Evolutionary conservation across 2,113 vertebrate species (phyloP).

Genomic region (Kobus ellipsiprymnus): DNA sequence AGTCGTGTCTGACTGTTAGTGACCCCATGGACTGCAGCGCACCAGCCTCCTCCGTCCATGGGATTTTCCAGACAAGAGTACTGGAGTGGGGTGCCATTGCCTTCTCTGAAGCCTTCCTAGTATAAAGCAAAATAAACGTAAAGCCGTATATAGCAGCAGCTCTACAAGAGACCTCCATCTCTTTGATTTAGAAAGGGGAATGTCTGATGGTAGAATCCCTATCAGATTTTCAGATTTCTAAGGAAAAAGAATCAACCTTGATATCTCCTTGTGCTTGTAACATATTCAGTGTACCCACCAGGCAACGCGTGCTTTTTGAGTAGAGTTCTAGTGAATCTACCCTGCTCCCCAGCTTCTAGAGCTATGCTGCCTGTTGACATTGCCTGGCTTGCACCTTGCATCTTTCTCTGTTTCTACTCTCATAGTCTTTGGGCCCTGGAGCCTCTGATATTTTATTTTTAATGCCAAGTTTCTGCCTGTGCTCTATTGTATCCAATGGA

Average conservation of each 20-base stretch:
- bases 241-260: background rate
- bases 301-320: background rate
- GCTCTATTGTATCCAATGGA: background rate
- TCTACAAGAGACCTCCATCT: background rate
- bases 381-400: background rate
- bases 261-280: background rate
- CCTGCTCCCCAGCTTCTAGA: background rate
- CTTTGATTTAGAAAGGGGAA: background rate
- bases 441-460: background rate
- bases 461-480: background rate
- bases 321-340: background rate
- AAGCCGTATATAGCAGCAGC: too few relatives aligned
- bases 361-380: background rate
- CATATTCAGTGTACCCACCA: too few relatives aligned
- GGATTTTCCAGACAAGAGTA: too few relatives aligned
- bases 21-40: too few relatives aligned
- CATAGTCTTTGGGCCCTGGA: background rate
- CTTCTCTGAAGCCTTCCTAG: background rate
- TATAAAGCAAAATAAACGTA: background rate
- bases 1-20: rapidly evolving
- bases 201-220: background rate
- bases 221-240: background rate
- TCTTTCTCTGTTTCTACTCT: background rate
- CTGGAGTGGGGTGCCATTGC: too few relatives aligned
- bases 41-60: too few relatives aligned